A percentile compares a stretch with the other conserved stretches of the same genome.
These are phyloP conservation scores for Ophiodon elongatus DNA, from an alignment of 2,113 vertebrate genomes.

Conservation along the genomic window DNA sequence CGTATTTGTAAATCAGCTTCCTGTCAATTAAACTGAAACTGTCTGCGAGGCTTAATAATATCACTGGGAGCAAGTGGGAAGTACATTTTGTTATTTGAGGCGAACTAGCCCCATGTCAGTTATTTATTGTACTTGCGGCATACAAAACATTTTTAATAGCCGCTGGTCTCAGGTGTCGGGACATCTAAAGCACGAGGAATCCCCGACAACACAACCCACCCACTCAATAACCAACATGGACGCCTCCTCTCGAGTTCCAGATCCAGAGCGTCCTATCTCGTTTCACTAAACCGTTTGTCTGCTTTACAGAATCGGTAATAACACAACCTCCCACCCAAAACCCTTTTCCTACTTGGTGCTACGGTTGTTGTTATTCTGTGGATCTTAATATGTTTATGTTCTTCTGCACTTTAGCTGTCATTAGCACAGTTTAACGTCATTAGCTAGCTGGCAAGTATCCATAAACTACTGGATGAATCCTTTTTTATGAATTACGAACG, in stretches of 20 bases:
- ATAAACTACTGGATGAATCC: background rate
- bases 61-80: background rate
- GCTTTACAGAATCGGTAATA: conserved; percentile 5
- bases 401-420: background rate
- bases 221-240: conserved; percentile 15
- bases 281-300: conserved; percentile 16
- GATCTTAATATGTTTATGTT: background rate
- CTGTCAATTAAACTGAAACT: background rate
- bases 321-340: background rate
- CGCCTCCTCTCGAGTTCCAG: conserved; percentile 19
- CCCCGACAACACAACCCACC: conserved; percentile 7
- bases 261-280: conserved; percentile 6
- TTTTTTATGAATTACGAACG: background rate
- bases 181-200: conserved; percentile 17
- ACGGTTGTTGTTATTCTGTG: background rate
- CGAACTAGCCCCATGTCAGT: background rate
- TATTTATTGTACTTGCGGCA: background rate
- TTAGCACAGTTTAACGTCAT: background rate
- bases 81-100: background rate
- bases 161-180: background rate
- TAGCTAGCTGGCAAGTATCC: background rate
- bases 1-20: background rate
- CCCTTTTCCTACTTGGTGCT: background rate
- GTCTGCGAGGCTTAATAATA: background rate
- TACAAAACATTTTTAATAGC: background rate